Evolutionary conservation across 2,888 invertebrate genomes (phyloP), one percentile per base, ranked within the genome.

Genomic region (Hemicrepidius hirtus): DNA sequence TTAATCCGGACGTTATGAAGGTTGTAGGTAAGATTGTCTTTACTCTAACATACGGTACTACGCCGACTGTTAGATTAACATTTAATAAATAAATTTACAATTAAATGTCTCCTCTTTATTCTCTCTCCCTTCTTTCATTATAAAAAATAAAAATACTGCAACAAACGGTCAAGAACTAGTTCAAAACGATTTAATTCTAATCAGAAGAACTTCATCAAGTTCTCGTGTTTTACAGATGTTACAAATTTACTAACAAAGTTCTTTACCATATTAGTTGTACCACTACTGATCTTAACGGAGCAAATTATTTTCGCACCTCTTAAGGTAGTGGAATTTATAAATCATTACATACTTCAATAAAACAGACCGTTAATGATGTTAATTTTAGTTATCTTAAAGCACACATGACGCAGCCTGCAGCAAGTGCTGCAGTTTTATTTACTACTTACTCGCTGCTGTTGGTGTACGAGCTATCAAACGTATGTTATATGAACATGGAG

Each of bases 291-390:
- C 44, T 44, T 44, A 44, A 44, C 44, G 18, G 44, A 32, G 28
- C 28, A 53, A 53, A 53, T 28, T 53, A 53, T 53, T 53, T 50
- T 53, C 53, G 53, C 28, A 32, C 53, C 53, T 28, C 28, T 32
- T 53, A 53, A 53, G 53, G 53, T 13, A 53, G 9, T 53, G 53
- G 53, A 53, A 53, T 53, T 53, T 53, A 53, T 53, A 53, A 53
- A 53, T 53, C 24, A 53, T 53, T 53, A 24, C 28, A 13, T 12
- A 32, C 53, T 12, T 53, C 10, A 21, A 7, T 21, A 32, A 10
- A n/a, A 7, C 24, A 24, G 28, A 24, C 13, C 13, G 28, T 53
- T 53, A 53, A 53, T 53, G 53, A 21, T 16, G 53, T 32, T 53
- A 53, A 53, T 53, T 53, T 53, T 21, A 53, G 32, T 28, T n/a